Conservation (phyloP, 2,888 invertebrate genomes). For the Rhamphomyia laevipes region DNA sequence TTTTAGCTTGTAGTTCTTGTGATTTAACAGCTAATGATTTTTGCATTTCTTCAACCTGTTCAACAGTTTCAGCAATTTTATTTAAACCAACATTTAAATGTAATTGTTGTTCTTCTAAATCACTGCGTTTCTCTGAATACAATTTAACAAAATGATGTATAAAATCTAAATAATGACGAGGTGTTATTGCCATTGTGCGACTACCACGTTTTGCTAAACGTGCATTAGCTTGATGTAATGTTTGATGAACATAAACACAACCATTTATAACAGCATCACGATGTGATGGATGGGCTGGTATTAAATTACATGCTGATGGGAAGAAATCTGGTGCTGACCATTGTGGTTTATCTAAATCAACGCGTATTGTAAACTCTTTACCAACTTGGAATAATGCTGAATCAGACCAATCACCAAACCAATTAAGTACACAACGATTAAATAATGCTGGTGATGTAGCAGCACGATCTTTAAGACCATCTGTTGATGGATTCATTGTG, state of each 20-base stretch:
- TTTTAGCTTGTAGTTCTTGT: slow-evolving; percentile 89
- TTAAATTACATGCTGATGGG: slow-evolving; percentile 72
- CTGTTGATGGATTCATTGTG: slow-evolving; percentile 99
- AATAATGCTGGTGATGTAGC: slow-evolving; percentile 98
- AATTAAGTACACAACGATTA: slow-evolving; percentile 97
- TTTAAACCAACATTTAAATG: slow-evolving; percentile 97
- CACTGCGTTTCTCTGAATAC: slow-evolving; percentile 94
- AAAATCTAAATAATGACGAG: slow-evolving; percentile 95
- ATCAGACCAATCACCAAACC: slow-evolving; percentile 99
- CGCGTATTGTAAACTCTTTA: slow-evolving; percentile 88
- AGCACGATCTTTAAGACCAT: slow-evolving; percentile 95
- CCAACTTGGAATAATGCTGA: slow-evolving; percentile 91
- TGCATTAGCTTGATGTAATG: slow-evolving; percentile 88
- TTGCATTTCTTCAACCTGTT: slow-evolving; percentile 99
- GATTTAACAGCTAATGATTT: slow-evolving; percentile 96
- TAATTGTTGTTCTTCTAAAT: slow-evolving; percentile 96
- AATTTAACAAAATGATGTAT: slow-evolving; percentile 98
- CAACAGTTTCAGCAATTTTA: slow-evolving; percentile 98
- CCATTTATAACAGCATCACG: slow-evolving; percentile 97
- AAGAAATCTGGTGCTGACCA: slow-evolving; percentile 85
- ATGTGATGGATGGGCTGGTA: slow-evolving; percentile 66
- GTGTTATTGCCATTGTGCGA: slow-evolving; percentile 95
- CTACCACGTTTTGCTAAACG: slow-evolving; percentile 84
- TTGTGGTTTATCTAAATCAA: slow-evolving; percentile 80
- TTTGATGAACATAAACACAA: slow-evolving; percentile 96